A percentile compares a stretch with the other conserved stretches of the same genome.
These are phyloP conservation scores for Epinephelus awoara DNA, from an alignment of 2,797 vertebrate genomes.

Conservation along the genomic window DNA sequence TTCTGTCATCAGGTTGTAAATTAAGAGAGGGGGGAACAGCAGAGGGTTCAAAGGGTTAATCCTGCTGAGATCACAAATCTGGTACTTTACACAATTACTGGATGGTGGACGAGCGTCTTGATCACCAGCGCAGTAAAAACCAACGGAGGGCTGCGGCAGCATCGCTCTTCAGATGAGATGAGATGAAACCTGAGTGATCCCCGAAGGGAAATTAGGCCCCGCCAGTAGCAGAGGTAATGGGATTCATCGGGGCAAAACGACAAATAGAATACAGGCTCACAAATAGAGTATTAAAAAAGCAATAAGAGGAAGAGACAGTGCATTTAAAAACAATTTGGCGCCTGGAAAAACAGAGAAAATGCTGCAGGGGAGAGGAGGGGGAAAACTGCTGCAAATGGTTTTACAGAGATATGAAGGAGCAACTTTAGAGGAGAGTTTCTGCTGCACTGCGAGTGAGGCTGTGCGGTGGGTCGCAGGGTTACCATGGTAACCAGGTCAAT, in stretches of 20 bases:
- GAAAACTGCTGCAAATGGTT: not conserved
- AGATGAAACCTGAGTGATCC: constrained; percentile 47
- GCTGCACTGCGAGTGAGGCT: not conserved
- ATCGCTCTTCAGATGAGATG: constrained; percentile 15
- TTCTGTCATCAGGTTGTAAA: not conserved
- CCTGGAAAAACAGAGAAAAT: constrained; percentile 14
- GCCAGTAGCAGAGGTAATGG: constrained; percentile 31
- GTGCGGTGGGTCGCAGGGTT: not conserved
- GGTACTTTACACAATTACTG: constrained; percentile 3
- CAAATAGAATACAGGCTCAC: constrained; percentile 43
- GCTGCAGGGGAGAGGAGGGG: not conserved
- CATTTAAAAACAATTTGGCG: constrained; percentile 58
- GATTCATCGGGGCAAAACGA: constrained; percentile 38
- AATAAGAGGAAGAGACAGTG: constrained; percentile 41
- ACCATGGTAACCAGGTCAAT: constrained; percentile 3
- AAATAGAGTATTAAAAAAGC: constrained; percentile 54
- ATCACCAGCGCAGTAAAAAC: constrained; percentile 12
- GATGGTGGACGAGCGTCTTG: not conserved
- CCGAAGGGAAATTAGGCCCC: constrained; percentile 49
- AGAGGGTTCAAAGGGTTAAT: constrained; percentile 27
- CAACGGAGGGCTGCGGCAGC: not conserved
- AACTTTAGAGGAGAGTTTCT: not conserved
- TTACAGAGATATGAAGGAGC: not conserved
- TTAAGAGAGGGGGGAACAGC: not conserved
- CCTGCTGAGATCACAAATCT: constrained; percentile 11